Base-by-base conservation (phyloP, 2,797 vertebrate species). In the Dryobates pubescens region DNA sequence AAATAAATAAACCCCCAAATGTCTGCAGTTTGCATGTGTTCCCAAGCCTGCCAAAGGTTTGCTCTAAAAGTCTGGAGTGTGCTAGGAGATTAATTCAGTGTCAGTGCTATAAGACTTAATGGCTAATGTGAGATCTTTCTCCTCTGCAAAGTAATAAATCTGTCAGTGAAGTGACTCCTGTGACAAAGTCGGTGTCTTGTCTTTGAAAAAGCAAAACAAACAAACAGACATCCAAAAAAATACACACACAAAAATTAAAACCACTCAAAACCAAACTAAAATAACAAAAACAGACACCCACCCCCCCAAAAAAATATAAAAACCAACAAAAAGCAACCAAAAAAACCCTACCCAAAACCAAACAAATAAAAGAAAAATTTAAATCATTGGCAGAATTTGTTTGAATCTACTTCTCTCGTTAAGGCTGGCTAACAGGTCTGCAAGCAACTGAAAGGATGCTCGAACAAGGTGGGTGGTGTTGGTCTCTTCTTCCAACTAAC, bases 11-110 rank as follows among this genome's bases (percentile, higher is more conserved):
- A 24, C 17, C 24, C 12, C 7, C 49, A 24, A 72, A 61, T 11
- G 69, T 64, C 45, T 75, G 75, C 5, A 10, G 73, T 83, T 51
- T 88, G 73, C 53, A 32, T 77, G 68, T 54, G 65, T 84, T 80
- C 82, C 80, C 43, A 17, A 67, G 47, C 57, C 67, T 81, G 86
- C 79, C 84, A 81, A 73, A 83, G 34, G 56, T 59, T 82, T 93
- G 71, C 9, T 88, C 49, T 43, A 3, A 79, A 62, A 92, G 67
- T 7, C 24, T 47, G 78, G 84, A 69, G 87, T 17, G 63, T 78
- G 72, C 76, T 63, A 64, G 56, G 81, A 43, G 54, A 68, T 84
- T 49, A 76, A 77, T 51, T 76, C 65, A 29, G 34, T 72, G 68
- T 77, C 72, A 38, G 0, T 2, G 43, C 59, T 38, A 36, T 23